Evolutionary conservation across 2,888 invertebrate species (phyloP), one percentile per base, ranked within the genome.

Genomic region (Drosophila cognata): DNA sequence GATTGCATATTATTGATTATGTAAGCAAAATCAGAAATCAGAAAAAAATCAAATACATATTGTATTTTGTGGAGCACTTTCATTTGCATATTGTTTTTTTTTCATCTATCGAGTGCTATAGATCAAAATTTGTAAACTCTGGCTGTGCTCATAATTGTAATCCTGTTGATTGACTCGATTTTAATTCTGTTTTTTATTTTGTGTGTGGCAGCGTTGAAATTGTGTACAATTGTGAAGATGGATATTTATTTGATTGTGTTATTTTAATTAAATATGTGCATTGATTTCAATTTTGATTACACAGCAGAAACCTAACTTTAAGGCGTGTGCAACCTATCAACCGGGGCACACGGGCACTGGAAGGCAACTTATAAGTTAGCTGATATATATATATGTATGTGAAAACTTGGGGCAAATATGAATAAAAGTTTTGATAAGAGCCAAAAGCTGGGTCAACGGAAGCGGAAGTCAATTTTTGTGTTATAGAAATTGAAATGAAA

Each of bases 401-500:
- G 16, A 33, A 35, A 67, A 67, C 33, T 64, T 51, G 35, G 25
- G 53, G 55, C 18, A 61, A 62, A 61, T 63, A 55, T 66, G 59
- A 64, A 62, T 68, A 60, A 74, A 79, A 66, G 62, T 75, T 79
- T 62, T 67, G 59, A 71, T 69, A 61, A 73, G 58, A 67, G 58
- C 80, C 72, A 81, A 74, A 60, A 74, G 84, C 78, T 62, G 72
- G 59, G 81, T 58, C 67, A 88, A 51, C 79, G 89, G 77, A 89
- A 89, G 57, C 79, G 84, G 89, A 84, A 84, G 89, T 81, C 76
- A 74, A 80, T 80, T 76, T 71, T 68, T 65, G 69, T 71, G 68
- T 70, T 86, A 69, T 80, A 80, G 74, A 82, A 87, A 87, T 84
- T 81, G 84, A 84, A 89, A 87, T 80, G 83, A 82, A 77, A 82